Percentiles rank a stretch among this genome's conserved stretches.
These are phyloP conservation scores for Chascanopsetta lugubris DNA, from an alignment of 2,113 vertebrate species.

Conservation along the genomic window DNA sequence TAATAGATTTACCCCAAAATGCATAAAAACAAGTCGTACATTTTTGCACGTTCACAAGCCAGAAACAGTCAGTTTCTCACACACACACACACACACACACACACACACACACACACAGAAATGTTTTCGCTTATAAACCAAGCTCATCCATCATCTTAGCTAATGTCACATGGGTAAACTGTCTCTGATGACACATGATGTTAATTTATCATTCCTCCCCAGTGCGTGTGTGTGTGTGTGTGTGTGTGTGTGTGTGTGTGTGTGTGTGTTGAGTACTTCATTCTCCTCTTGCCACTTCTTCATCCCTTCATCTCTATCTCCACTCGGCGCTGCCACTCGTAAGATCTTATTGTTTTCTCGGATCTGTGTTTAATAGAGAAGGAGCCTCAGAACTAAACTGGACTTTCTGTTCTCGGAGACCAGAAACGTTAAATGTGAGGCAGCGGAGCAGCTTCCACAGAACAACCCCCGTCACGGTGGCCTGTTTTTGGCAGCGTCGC, in stretches of 20 bases:
- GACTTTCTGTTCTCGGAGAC: not conserved
- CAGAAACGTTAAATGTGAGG: not conserved
- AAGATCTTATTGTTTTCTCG: constrained; percentile 28
- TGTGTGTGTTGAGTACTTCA: constrained; percentile 17
- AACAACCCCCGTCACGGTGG: not conserved
- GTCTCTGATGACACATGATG: constrained; percentile 67
- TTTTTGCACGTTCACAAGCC: constrained; percentile 43
- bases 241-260: constrained; percentile 18
- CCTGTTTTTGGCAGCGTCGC: not conserved
- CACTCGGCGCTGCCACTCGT: constrained; percentile 12
- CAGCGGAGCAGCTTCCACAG: not conserved
- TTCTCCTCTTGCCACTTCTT: constrained; percentile 23
- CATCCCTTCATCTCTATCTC: constrained; percentile 10
- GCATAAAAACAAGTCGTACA: constrained; percentile 37
- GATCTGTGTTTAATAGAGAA: not conserved
- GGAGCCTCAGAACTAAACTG: not conserved
- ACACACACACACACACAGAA: constrained; percentile 31
- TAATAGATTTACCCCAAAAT: not conserved
- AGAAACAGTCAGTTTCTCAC: constrained; percentile 20
- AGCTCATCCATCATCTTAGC: constrained; percentile 76
- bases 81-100: constrained; percentile 24
- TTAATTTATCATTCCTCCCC: constrained; percentile 62
- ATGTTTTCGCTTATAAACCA: constrained; percentile 59
- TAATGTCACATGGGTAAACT: constrained; percentile 72
- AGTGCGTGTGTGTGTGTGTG: constrained; percentile 19